Percentiles rank a stretch among this genome's conserved stretches.
Evolutionary conservation across 2,888 invertebrate species (phyloP).

Genomic region (Hymenopus coronatus): DNA sequence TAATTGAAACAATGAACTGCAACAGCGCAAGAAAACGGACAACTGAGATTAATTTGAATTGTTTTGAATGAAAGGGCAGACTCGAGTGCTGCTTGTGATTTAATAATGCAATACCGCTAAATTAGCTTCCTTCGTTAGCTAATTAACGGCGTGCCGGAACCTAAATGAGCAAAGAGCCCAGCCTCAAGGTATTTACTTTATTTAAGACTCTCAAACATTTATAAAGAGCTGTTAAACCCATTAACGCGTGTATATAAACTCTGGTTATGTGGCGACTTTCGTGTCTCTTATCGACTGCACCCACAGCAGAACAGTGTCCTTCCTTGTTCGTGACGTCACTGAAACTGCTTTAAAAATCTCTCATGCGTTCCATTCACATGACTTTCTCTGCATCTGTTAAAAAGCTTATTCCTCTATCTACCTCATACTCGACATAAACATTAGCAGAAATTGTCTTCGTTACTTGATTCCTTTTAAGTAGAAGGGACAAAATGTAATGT

Average conservation of each 20-base stretch:
- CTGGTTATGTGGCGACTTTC: slow-evolving; percentile 35
- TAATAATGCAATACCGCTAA: neutral
- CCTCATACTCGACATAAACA: too few relatives aligned
- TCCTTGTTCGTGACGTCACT: neutral
- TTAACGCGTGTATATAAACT: neutral
- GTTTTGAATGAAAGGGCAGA: neutral
- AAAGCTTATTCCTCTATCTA: too few relatives aligned
- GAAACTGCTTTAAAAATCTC: too few relatives aligned
- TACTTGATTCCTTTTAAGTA: too few relatives aligned
- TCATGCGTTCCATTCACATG: too few relatives aligned
- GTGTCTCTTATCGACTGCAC: neutral
- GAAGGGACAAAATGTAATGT: too few relatives aligned
- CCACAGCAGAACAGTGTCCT: neutral
- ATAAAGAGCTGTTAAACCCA: neutral
- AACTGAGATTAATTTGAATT: neutral
- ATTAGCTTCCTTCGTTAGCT: neutral
- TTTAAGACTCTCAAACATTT: neutral
- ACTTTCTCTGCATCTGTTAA: too few relatives aligned
- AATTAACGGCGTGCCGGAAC: neutral
- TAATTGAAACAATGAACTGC: neutral
- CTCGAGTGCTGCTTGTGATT: neutral
- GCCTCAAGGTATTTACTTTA: neutral
- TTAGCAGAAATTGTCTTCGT: too few relatives aligned
- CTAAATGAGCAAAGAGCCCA: neutral
- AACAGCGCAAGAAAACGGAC: neutral